Base-by-base conservation (phyloP, 1,140 invertebrate species). In the Phocides pigmalion region DNA sequence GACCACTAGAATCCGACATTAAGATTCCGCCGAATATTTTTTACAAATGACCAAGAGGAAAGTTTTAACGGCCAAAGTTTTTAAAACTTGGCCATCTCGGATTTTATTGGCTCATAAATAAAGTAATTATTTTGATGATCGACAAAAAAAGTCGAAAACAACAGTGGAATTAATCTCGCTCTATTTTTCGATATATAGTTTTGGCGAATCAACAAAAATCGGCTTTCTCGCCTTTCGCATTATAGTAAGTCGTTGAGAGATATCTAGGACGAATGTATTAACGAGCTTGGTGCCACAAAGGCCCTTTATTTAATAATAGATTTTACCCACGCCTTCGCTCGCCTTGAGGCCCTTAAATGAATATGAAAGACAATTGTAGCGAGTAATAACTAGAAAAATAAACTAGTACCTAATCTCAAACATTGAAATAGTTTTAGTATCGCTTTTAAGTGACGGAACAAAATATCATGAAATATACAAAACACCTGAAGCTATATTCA, bases 1-100 rank as follows among this genome's bases (percentile, higher is more conserved):
- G 81, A 82, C 72, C 74, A 73, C 69, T 65, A 65, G 69, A 79
- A 72, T 73, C 69, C 37, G 62, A 62, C 79, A 74, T 83, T 81
- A 81, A 83, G 79, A 86, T 83, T 81, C 77, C 76, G 6, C 76
- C 58, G 72, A 80, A 79, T 70, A 68, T 84, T 83, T 84, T 82
- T 83, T 79, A 69, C 62, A 64, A 70, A 79, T 74, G 74, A 59
- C 51, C 35, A 63, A 72, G 64, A 70, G 53, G 62, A 68, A 71
- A 66, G 51, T 56, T 64, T 70, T 65, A 70, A 72, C 67, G 64
- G 66, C 37, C 56, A 51, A 73, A 79, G 70, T 76, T 75, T 49
- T n/a, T 39, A 50, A 47, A 71, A 67, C 63, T 71, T 71, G 37
- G 15, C 41, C 19, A 47, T 68, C 58, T 51, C 46, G 37, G 39